phyloP scores from a whole-genome alignment of 2,113 vertebrate species.

The Cyprinodon brontotheroides region DNA sequence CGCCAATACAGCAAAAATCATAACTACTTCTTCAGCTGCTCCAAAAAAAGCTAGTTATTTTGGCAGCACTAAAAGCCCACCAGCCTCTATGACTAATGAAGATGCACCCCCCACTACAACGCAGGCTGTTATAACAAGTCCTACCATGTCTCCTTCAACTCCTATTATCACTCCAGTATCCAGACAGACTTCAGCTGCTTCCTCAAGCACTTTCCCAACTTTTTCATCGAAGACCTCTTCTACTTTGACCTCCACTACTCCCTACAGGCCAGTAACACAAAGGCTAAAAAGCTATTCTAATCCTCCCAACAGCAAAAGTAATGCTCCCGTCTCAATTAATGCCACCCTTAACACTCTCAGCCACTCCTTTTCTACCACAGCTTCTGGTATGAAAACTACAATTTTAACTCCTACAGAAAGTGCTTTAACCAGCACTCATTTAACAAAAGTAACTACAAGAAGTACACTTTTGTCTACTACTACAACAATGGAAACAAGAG shows the following conservation, averaged over 20 bases:
- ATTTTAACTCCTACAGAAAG: slow-evolving; percentile 18
- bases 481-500: slow-evolving; percentile 24
- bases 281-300: not conserved
- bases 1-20: slow-evolving; percentile 27
- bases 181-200: slow-evolving; percentile 16
- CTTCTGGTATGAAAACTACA: slow-evolving; percentile 6
- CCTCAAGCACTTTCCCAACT: slow-evolving; percentile 26
- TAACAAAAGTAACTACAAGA: slow-evolving; percentile 1
- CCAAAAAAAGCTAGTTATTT: slow-evolving; percentile 18
- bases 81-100: slow-evolving; percentile 9
- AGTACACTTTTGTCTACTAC: slow-evolving; percentile 14
- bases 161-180: slow-evolving; percentile 16
- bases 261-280: not conserved
- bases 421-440: slow-evolving; percentile 1
- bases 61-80: slow-evolving; percentile 20
- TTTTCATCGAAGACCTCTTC: not conserved
- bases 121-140: slow-evolving; percentile 10
- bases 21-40: slow-evolving; percentile 32
- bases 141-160: slow-evolving; percentile 15
- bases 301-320: slow-evolving; percentile 5
- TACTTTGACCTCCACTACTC: slow-evolving; percentile 1
- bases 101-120: slow-evolving; percentile 12
- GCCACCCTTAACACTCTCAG: not conserved
- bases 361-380: not conserved
- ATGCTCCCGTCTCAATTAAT: slow-evolving; percentile 14